Conservation (phyloP, 2,113 vertebrate species). For the Anhinga rufa region DNA sequence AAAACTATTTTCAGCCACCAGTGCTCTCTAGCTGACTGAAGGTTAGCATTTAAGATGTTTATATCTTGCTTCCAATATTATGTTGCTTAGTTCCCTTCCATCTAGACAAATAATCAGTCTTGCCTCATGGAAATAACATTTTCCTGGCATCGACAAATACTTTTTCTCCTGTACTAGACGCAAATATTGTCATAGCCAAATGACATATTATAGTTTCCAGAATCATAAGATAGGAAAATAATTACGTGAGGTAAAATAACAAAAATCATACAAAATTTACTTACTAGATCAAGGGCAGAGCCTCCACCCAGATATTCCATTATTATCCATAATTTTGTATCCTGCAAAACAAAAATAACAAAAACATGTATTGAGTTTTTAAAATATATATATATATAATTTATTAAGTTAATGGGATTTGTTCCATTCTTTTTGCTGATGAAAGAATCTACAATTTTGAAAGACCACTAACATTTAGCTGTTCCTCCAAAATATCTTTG, state of each 20-base stretch:
- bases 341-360: slow-evolving; percentile 73
- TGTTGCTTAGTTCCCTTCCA: slow-evolving; percentile 15
- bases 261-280: neutral
- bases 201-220: neutral
- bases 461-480: neutral
- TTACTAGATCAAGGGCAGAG: slow-evolving; percentile 93
- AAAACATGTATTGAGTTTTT: neutral
- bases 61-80: neutral
- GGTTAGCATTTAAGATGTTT: neutral
- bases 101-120: slow-evolving; percentile 4
- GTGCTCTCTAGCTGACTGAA: neutral
- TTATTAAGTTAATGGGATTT: neutral
- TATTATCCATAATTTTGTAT: slow-evolving; percentile 97
- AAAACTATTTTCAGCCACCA: neutral
- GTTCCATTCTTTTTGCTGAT: neutral
- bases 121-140: neutral
- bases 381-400: neutral
- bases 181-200: neutral
- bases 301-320: slow-evolving; percentile 97
- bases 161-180: neutral
- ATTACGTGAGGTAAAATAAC: neutral
- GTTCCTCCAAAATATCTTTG: neutral
- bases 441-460: neutral
- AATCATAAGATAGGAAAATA: neutral
- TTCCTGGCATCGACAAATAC: neutral